Conservation (phyloP, 2,888 invertebrate species). For the Hydrotaea cyrtoneurina region DNA sequence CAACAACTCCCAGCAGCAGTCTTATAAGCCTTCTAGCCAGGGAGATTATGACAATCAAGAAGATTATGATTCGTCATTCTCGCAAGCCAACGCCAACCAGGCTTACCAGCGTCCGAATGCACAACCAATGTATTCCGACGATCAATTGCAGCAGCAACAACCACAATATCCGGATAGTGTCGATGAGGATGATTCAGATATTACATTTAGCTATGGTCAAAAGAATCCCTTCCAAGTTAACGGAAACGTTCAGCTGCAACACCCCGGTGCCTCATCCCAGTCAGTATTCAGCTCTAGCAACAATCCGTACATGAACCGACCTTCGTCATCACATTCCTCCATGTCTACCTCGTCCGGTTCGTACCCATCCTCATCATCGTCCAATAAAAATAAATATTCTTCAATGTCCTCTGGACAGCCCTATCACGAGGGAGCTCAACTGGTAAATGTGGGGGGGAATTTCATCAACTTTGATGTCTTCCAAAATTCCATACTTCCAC, state of each 20-base stretch:
- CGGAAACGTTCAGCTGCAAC: constrained; percentile 44
- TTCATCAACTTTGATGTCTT: constrained; percentile 78
- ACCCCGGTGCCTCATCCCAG: constrained; percentile 11
- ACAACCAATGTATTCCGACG: constrained; percentile 70
- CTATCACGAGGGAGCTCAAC: constrained; percentile 69
- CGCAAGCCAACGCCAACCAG: constrained; percentile 73
- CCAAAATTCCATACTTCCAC: constrained; percentile 76
- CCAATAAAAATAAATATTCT: constrained; percentile 66
- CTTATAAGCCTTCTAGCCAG: constrained; percentile 38
- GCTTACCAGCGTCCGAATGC: constrained; percentile 77
- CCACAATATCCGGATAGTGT: constrained; percentile 65
- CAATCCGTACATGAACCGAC: constrained; percentile 70
- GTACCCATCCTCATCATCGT: constrained; percentile 26
- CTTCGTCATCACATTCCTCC: constrained; percentile 45
- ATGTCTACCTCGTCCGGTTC: constrained; percentile 28
- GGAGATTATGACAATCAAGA: constrained; percentile 29
- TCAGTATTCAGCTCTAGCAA: constrained; percentile 69
- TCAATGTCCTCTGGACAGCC: constrained; percentile 36
- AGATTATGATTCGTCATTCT: constrained; percentile 63
- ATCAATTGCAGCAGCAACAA: constrained; percentile 66
- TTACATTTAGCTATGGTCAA: constrained; percentile 70
- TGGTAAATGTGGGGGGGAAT: constrained; percentile 77
- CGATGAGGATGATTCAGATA: constrained; percentile 64
- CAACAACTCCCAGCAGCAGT: constrained; percentile 1
- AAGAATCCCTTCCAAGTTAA: constrained; percentile 13